Conservation (phyloP, 2,113 vertebrate species). For the Myotis brandtii region DNA sequence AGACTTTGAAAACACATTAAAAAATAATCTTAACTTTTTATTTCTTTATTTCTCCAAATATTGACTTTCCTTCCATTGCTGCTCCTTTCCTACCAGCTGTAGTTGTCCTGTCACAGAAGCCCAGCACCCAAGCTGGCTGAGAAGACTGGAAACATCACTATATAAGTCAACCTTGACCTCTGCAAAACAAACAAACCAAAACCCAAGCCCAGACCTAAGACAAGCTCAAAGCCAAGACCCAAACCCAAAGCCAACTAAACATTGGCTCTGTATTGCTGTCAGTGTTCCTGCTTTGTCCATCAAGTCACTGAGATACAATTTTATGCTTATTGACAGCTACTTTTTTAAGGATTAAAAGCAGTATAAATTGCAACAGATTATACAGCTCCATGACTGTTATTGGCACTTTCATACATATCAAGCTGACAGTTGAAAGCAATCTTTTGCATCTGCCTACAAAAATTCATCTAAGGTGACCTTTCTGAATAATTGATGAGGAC, state of each 20-base stretch:
- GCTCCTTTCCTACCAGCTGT: background rate
- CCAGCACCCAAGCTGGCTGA: background rate
- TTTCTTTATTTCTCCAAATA: background rate
- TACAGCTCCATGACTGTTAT: background rate
- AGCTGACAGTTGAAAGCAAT: conserved; percentile 54
- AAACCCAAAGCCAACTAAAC: background rate
- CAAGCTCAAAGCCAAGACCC: background rate
- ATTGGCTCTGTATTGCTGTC: background rate
- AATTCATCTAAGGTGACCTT: conserved; percentile 82
- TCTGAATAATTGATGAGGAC: conserved; percentile 86
- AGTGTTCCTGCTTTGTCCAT: background rate
- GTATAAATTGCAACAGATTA: conserved; percentile 32
- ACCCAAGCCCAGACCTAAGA: background rate
- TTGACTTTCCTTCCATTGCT: background rate
- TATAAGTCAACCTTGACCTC: background rate
- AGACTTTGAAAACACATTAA: background rate
- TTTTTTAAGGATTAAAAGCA: conserved; percentile 41
- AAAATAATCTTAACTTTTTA: background rate
- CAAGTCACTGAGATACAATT: background rate
- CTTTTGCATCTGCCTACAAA: conserved; percentile 70
- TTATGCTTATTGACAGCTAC: background rate
- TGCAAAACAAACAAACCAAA: background rate
- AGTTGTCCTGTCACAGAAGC: background rate
- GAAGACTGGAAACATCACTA: background rate
- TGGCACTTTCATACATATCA: conserved; percentile 45